Percentiles rank a stretch among this genome's conserved stretches.
Evolutionary conservation across 2,888 invertebrate species (phyloP).

Genomic region (Hermaeophaga mercurialis): DNA sequence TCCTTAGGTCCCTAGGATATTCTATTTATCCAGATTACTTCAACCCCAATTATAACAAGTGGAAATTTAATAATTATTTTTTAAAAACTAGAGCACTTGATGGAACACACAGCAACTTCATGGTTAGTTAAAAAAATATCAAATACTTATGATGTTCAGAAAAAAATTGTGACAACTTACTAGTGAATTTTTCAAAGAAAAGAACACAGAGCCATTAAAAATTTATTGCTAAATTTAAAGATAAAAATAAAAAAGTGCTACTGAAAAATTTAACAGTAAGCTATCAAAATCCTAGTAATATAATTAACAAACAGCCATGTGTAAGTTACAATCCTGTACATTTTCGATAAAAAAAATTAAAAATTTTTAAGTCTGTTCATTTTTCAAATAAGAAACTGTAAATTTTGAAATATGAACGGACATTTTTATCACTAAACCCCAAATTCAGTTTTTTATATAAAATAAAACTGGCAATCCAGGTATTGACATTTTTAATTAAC

Average conservation of each 20-base stretch:
- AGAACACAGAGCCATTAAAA: neutral
- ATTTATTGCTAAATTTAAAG: neutral
- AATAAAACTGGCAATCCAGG: neutral
- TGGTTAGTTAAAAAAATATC: too few species aligned
- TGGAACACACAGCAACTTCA: too few species aligned
- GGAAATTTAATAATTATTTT: neutral
- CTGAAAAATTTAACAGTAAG: neutral
- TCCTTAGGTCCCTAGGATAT: too few species aligned
- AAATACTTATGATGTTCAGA: too few species aligned
- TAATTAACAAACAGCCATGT: neutral
- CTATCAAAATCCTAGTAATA: conserved; percentile 1
- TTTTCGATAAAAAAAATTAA: too few species aligned
- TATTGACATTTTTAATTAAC: too few species aligned
- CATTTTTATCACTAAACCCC: neutral
- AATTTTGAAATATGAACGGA: neutral
- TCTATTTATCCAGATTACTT: too few species aligned
- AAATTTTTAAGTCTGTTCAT: neutral
- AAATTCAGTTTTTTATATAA: neutral
- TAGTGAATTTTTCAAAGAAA: neutral
- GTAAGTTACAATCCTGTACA: neutral
- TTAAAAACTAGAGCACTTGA: too few species aligned
- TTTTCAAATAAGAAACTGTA: neutral
- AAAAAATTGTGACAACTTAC: neutral
- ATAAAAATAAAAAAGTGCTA: neutral
- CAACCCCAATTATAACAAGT: too few species aligned